Evolutionary conservation across 2,797 vertebrate genomes (phyloP), one percentile per base, ranked within the genome.

Genomic region (Myripristis murdjan): DNA sequence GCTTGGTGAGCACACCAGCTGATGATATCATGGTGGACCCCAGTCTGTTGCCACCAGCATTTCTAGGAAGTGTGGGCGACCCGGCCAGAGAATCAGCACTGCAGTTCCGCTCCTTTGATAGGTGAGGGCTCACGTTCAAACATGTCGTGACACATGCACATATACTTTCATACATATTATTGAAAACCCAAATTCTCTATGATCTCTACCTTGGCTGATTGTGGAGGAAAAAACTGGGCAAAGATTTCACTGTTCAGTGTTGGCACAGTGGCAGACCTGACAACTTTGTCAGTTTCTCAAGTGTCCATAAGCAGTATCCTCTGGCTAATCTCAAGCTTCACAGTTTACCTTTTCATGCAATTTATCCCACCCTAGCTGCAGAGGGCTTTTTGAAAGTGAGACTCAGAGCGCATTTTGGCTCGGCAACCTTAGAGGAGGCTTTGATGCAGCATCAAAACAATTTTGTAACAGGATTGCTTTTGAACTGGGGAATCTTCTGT

Each of bases 21-120:
- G 97, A 97, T 39, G 96, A 96, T 52, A 61, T 96, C 63, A 79
- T 91, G 12, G 94, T 94, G 80, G 97, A 98, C 58, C 87, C 96
- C 15, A 84, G 91, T 63, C 90, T 98, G 53, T 91, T 98, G 82
- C 96, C 96, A 0, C 94, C 96, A 1, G 0, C 95, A 4, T 97
- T 98, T 80, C 92, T 98, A 1, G 97, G 96, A 37, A 78, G 89
- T n/a, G 86, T 96, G 54, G 93, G 95, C 0, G 96, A 97, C 1
- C 75, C 90, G 2, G 84, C 91, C 80, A 86, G 81, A 46, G 96
- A 97, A 2, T 93, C 94, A 1, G 90, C 95, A 0, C 82, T 94
- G 20, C 97, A 97, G 77, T 97, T 97, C 86, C 94, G 94, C 73
- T 99, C 97, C 7, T 99, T 99, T 86, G 98, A 99, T 92, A 97